phyloP scores from a whole-genome alignment of 2,113 vertebrate species.

The Cisticola juncidis region DNA sequence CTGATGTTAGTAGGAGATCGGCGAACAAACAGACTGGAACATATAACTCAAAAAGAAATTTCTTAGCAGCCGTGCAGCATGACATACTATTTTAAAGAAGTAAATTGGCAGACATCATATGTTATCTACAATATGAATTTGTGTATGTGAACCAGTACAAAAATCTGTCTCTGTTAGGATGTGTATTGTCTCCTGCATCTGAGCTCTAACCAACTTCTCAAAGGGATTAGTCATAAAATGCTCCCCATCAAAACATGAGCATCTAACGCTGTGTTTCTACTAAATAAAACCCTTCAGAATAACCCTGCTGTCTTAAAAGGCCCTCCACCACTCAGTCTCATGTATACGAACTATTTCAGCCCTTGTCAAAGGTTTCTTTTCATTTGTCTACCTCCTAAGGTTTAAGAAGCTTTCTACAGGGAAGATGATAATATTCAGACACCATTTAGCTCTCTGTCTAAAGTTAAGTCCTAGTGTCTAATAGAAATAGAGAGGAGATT shows the following conservation, averaged over 20 bases:
- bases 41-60: background rate
- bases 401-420: background rate
- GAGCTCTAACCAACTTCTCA: background rate
- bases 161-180: background rate
- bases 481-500: background rate
- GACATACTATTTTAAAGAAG: background rate
- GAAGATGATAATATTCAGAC: background rate
- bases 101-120: background rate
- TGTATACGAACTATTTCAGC: background rate
- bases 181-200: background rate
- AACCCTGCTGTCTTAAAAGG: background rate
- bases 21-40: background rate
- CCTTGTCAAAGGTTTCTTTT: background rate
- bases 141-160: background rate
- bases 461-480: background rate
- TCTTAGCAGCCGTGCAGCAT: background rate
- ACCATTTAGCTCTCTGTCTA: background rate
- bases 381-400: background rate
- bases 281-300: background rate
- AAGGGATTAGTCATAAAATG: background rate
- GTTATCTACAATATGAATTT: background rate
- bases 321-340: background rate
- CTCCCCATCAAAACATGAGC: background rate
- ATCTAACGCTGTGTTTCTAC: background rate
- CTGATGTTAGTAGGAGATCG: background rate